Conservation (phyloP, 2,888 invertebrate species). For the Coecobrya sp. region DNA sequence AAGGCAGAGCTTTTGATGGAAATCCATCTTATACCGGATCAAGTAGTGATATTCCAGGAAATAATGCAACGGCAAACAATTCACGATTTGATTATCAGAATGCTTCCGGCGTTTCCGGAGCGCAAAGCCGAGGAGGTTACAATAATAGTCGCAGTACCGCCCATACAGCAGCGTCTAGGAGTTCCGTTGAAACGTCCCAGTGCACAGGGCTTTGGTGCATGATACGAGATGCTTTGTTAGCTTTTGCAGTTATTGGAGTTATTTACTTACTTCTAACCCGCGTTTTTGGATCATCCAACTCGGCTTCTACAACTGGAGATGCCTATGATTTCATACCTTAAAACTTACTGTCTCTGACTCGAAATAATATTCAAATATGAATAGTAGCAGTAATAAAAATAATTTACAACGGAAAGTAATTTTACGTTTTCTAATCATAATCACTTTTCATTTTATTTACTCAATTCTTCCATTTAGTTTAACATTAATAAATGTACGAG, state of each 20-base stretch:
- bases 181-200: neutral
- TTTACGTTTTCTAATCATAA: too few relatives aligned
- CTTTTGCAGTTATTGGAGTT: neutral
- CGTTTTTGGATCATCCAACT: too few relatives aligned
- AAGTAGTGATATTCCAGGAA: too few relatives aligned
- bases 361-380: neutral
- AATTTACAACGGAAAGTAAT: too few relatives aligned
- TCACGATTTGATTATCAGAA: too few relatives aligned
- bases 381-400: neutral
- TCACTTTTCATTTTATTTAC: too few relatives aligned
- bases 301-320: neutral
- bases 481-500: too few relatives aligned
- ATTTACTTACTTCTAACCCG: neutral
- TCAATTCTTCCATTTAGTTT: too few relatives aligned
- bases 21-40: too few relatives aligned
- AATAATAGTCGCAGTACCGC: neutral
- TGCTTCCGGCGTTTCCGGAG: neutral
- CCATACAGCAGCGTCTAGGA: neutral
- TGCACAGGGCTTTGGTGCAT: conserved; percentile 19
- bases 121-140: neutral
- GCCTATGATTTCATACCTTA: conserved; percentile 18
- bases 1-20: too few relatives aligned
- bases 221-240: neutral
- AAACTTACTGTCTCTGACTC: neutral
- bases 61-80: too few relatives aligned